A percentile compares a stretch with the other conserved stretches of the same genome.
These are phyloP conservation scores for Danaus melanippus DNA, from an alignment of 1,140 invertebrate genomes.

Conservation along the genomic window DNA sequence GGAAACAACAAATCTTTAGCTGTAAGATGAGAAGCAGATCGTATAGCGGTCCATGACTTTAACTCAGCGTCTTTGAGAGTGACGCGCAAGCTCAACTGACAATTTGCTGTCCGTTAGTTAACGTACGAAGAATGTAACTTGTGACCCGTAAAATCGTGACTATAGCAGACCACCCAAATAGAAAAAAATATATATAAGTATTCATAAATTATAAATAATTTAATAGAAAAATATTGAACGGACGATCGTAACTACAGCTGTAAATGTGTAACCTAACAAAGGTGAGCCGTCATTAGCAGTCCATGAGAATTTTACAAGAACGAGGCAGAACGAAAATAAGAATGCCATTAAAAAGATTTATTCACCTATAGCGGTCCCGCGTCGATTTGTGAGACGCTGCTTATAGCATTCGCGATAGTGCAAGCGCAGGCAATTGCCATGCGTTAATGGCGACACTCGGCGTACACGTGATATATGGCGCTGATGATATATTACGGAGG, in stretches of 20 bases:
- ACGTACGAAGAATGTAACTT: slow-evolving; percentile 34
- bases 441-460: slow-evolving; percentile 69
- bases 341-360: slow-evolving; percentile 69
- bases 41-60: slow-evolving; percentile 45
- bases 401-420: slow-evolving; percentile 48
- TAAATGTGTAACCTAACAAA: slow-evolving; percentile 33
- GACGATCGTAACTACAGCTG: slow-evolving; percentile 12
- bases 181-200: slow-evolving; percentile 40
- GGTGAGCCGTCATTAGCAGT: slow-evolving; percentile 26
- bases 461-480: slow-evolving; percentile 66
- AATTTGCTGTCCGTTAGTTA: slow-evolving; percentile 43
- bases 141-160: slow-evolving; percentile 43
- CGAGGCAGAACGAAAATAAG: slow-evolving; percentile 58
- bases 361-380: slow-evolving; percentile 54
- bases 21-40: slow-evolving; percentile 50
- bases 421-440: slow-evolving; percentile 52
- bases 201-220: slow-evolving; percentile 42
- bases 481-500: slow-evolving; percentile 66
- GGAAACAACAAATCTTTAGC: slow-evolving; percentile 62
- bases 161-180: slow-evolving; percentile 45
- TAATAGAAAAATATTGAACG: slow-evolving; percentile 37
- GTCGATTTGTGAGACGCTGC: slow-evolving; percentile 59
- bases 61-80: slow-evolving; percentile 31
- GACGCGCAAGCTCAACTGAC: slow-evolving; percentile 33
- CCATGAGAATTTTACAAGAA: slow-evolving; percentile 49